phyloP scores from a whole-genome alignment of 2,888 invertebrate species.

The Pristionchus entomophagus region DNA sequence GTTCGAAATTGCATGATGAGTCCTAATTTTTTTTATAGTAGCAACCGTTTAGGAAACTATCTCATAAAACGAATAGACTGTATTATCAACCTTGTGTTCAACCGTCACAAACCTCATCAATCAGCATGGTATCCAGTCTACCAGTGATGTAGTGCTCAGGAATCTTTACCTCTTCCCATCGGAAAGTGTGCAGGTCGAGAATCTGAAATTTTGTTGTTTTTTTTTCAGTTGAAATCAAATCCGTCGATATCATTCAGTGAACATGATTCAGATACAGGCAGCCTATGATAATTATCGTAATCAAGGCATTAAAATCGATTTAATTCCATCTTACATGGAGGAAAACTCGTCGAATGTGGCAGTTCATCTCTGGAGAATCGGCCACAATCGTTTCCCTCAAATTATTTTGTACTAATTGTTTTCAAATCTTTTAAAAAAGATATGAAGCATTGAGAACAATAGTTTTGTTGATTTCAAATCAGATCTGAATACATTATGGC shows the following conservation, averaged over 20 bases:
- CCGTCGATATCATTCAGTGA: neutral
- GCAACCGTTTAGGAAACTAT: no score
- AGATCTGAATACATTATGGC: no score
- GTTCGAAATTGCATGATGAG: no score
- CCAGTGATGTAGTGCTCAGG: constrained; percentile 41
- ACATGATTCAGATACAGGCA: neutral
- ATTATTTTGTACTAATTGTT: neutral
- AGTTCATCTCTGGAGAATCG: neutral
- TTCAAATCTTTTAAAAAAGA: neutral
- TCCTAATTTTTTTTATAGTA: no score
- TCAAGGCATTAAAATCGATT: no score
- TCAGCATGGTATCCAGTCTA: neutral
- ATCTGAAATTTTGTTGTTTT: neutral
- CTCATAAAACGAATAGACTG: no score
- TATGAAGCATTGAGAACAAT: no score
- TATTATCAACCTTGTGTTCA: no score
- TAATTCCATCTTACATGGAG: no score
- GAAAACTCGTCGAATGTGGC: constrained; percentile 16
- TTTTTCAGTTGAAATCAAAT: neutral
- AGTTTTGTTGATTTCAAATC: no score
- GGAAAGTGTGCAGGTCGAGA: constrained; percentile 36
- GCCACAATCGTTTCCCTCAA: neutral
- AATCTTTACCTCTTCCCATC: constrained; percentile 35
- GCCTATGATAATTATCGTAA: no score
- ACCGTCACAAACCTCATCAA: neutral